Percentiles rank a stretch among this genome's conserved stretches.
Evolutionary conservation across 2,888 invertebrate species (phyloP).

Genomic region (Portevinia maculata): DNA sequence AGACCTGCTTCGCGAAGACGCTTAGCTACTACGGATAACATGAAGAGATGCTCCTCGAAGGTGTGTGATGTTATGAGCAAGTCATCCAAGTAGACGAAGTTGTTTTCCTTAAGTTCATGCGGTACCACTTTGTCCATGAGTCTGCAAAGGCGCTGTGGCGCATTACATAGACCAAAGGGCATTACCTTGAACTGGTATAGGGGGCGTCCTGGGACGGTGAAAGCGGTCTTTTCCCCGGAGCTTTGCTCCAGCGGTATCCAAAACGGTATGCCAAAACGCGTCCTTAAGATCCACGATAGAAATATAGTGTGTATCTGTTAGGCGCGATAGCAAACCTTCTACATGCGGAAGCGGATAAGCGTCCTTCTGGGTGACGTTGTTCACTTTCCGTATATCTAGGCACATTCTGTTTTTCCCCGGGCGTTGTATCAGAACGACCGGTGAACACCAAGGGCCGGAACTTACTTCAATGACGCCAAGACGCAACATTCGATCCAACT

Average conservation of each 20-base stretch:
- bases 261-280: too few relatives aligned
- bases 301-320: too few relatives aligned
- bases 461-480: constrained; percentile 6
- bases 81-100: not conserved
- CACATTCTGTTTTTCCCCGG: constrained; percentile 58
- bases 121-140: too few relatives aligned
- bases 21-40: not conserved
- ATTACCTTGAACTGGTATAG: too few relatives aligned
- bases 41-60: not conserved
- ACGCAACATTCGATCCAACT: constrained; percentile 33
- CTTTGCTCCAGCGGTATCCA: too few relatives aligned
- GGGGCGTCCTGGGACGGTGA: too few relatives aligned
- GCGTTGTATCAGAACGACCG: constrained; percentile 41
- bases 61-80: not conserved
- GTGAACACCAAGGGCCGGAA: constrained; percentile 49
- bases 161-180: too few relatives aligned
- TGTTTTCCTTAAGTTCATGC: too few relatives aligned
- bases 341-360: constrained; percentile 13
- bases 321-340: too few relatives aligned
- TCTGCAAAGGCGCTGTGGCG: too few relatives aligned
- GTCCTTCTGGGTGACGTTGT: constrained; percentile 18
- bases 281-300: too few relatives aligned
- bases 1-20: not conserved
- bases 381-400: constrained; percentile 41
- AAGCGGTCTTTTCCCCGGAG: too few relatives aligned